Conservation (phyloP, 2,113 vertebrate species). For the Trogon melanurus region DNA sequence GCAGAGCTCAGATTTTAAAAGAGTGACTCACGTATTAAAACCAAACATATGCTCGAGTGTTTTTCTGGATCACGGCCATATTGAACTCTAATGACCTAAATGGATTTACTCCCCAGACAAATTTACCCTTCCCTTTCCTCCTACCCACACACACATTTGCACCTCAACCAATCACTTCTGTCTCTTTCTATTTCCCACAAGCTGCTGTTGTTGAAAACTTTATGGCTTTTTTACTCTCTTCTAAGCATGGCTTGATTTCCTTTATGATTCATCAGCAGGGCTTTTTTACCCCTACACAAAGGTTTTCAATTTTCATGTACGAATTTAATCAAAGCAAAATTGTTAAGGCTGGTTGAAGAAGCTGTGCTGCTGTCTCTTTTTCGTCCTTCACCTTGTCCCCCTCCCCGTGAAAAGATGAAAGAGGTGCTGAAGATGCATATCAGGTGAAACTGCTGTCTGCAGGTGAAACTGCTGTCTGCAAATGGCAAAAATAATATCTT, state of each 20-base stretch:
- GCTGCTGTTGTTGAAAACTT: background rate
- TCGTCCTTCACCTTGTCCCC: background rate
- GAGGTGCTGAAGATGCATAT: background rate
- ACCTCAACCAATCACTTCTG: background rate
- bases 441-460: slow-evolving; percentile 17
- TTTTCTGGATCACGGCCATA: background rate
- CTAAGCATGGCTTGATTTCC: background rate
- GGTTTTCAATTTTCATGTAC: slow-evolving; percentile 4
- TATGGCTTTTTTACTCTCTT: background rate
- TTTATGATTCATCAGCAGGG: background rate
- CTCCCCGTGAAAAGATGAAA: background rate
- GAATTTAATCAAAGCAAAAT: slow-evolving; percentile 31
- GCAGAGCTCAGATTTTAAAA: background rate
- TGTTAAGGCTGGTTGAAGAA: slow-evolving; percentile 30
- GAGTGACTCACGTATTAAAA: background rate
- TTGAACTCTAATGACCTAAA: background rate
- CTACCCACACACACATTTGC: background rate
- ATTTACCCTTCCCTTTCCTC: background rate
- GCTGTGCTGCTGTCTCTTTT: background rate
- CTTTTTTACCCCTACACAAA: background rate
- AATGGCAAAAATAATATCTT: slow-evolving; percentile 51
- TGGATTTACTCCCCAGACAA: background rate
- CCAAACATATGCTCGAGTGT: background rate
- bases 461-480: slow-evolving; percentile 34
- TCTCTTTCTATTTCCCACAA: background rate